A percentile compares a stretch with the other conserved stretches of the same genome.
These are phyloP conservation scores for Drosophila orosa DNA, from an alignment of 1,140 invertebrate genomes.

Conservation along the genomic window DNA sequence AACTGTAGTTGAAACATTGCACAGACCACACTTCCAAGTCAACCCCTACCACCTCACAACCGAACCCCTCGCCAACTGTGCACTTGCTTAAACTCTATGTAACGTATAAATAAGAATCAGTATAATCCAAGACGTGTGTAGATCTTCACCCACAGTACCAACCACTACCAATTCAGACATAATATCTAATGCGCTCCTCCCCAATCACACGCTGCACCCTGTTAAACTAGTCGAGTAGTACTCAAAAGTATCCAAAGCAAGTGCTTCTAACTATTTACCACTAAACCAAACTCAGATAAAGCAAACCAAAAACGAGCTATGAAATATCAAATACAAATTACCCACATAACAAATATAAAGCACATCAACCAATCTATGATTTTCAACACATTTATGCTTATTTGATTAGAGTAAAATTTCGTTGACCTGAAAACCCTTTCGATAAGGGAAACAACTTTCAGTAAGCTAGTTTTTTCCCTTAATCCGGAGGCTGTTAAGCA, in stretches of 20 bases:
- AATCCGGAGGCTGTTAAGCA: neutral
- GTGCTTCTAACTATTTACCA: constrained; percentile 66
- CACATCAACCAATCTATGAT: constrained; percentile 66
- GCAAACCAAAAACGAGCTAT: constrained; percentile 73
- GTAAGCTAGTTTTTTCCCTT: neutral
- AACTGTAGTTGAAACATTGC: constrained; percentile 62
- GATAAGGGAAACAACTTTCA: neutral
- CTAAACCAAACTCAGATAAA: constrained; percentile 69
- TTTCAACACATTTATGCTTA: constrained; percentile 34
- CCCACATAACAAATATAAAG: constrained; percentile 78
- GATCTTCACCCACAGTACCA: constrained; percentile 65
- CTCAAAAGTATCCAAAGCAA: constrained; percentile 57
- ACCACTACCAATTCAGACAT: constrained; percentile 40
- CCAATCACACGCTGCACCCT: constrained; percentile 70
- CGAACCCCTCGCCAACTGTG: constrained; percentile 63
- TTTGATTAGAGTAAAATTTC: constrained; percentile 8
- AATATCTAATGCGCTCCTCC: constrained; percentile 68
- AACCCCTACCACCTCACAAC: constrained; percentile 10
- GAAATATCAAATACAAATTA: constrained; percentile 81
- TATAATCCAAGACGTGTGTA: constrained; percentile 72
- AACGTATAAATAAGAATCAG: constrained; percentile 49
- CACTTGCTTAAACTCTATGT: constrained; percentile 67
- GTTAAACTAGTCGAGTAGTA: constrained; percentile 64
- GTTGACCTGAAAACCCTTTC: neutral
- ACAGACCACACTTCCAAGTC: constrained; percentile 32